These are phyloP conservation scores for Calidris pugnax DNA, from an alignment of 2,113 vertebrate genomes.

Conservation along the genomic window DNA sequence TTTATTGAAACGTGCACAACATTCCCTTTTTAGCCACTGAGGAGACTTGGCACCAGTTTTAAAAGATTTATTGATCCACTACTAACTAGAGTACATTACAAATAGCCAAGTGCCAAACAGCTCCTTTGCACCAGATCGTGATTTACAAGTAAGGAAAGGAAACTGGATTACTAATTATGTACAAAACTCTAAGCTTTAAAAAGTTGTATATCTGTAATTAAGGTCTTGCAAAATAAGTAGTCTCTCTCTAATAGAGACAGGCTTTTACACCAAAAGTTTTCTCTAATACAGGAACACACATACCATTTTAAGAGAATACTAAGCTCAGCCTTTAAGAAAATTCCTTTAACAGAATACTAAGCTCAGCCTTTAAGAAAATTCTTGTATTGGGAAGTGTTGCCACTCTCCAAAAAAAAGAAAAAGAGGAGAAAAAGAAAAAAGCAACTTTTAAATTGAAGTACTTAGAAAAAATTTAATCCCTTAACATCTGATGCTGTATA, in stretches of 20 bases:
- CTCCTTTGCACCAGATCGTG: not conserved
- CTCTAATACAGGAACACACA: not conserved
- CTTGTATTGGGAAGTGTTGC: not conserved
- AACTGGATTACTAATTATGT: not conserved
- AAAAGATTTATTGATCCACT: slow-evolving; percentile 59
- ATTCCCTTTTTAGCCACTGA: slow-evolving; percentile 7
- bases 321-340: not conserved
- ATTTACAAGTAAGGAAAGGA: slow-evolving; percentile 28
- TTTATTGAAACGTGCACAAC: not conserved
- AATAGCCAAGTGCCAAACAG: slow-evolving; percentile 22
- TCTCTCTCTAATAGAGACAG: not conserved
- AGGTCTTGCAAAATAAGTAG: not conserved
- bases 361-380: not conserved
- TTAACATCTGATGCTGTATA: not conserved
- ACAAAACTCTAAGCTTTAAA: not conserved
- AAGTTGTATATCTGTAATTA: not conserved
- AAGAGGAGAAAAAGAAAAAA: not conserved
- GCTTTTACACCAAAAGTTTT: not conserved
- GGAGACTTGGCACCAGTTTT: not conserved
- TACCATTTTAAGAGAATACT: not conserved
- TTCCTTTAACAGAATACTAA: not conserved
- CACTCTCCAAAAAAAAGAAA: not conserved
- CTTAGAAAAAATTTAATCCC: not conserved
- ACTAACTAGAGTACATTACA: slow-evolving; percentile 37
- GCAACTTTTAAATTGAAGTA: not conserved